Conservation (phyloP, 2,888 invertebrate genomes). For the Hydropsyche betteni region DNA sequence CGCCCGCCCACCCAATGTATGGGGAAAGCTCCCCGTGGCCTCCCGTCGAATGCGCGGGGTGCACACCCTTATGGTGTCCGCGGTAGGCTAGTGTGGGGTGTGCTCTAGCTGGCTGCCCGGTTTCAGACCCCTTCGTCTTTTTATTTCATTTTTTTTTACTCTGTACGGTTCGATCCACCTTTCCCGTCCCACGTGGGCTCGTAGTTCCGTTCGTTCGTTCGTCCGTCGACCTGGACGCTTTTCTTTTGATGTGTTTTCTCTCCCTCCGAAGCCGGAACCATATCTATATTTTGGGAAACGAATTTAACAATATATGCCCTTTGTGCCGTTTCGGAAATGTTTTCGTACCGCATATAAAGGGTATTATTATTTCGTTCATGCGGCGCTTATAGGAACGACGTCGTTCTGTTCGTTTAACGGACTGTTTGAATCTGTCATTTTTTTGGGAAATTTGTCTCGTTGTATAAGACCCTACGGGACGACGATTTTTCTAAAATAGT, state of each 20-base stretch:
- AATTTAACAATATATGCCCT: not conserved
- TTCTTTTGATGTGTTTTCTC: no score
- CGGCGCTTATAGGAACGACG: no score
- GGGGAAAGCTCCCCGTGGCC: no score
- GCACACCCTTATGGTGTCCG: no score
- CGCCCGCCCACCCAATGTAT: not conserved
- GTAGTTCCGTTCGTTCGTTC: not conserved
- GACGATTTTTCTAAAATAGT: no score
- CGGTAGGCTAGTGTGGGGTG: no score
- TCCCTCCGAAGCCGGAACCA: not conserved
- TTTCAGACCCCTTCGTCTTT: not conserved
- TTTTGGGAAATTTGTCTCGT: no score
- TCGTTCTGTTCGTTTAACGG: no score
- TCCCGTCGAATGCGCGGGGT: no score
- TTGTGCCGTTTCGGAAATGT: slow-evolving; percentile 1
- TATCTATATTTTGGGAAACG: slow-evolving; percentile 20
- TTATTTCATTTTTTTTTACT: not conserved
- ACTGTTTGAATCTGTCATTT: no score
- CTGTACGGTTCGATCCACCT: not conserved
- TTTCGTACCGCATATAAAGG: not conserved
- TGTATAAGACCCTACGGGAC: no score
- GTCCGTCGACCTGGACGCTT: no score
- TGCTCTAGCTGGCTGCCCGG: not conserved
- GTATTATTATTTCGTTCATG: not conserved
- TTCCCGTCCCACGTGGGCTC: not conserved